Base-by-base conservation (phyloP, 2,113 vertebrate species). In the Bucco capensis region DNA sequence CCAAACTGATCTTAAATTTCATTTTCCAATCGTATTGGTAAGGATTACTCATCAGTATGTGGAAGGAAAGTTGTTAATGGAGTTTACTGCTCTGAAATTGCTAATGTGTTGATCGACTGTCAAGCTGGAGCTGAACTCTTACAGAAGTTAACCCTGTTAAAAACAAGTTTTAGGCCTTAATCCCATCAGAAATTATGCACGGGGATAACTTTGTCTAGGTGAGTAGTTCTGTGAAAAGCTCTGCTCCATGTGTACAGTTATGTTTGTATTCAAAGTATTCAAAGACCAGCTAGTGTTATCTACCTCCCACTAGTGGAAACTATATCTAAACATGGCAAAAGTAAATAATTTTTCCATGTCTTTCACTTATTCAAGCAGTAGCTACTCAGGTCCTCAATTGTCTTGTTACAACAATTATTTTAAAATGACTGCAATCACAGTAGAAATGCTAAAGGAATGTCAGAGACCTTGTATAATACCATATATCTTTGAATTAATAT, bases 291-390 rank as follows among this genome's bases (percentile, higher is more conserved):
- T 79, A 84, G 92, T 88, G 33, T 65, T 96, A 95, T 80, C 95
- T 96, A 96, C 95, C 96, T 96, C 96, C 94, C 93, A 74, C 81
- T 85, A 80, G 72, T 89, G 84, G 81, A 94, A 93, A 56, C 71
- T 66, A 0, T 84, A 86, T 58, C 54, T 76, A 64, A 89, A 80
- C 51, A 67, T 33, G 56, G 70, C 83, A 79, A 65, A 94, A 86
- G 42, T 57, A 37, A 91, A 1, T 57, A 30, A 42, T 54, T 88
- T 93, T 80, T 79, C 67, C 83, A 40, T n/a, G 4, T 84, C 64
- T 88, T 88, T 90, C 67, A 89, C 71, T 50, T 74, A 5, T 84
- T 60, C 44, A 90, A 95, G 71, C 72, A 87, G 78, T 86, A 96
- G 78, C 78, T 87, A 74, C 91, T 93, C 89, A 95, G 83, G 89